A percentile compares a stretch with the other conserved stretches of the same genome.
These are phyloP conservation scores for Oceanites oceanicus DNA, from an alignment of 2,113 vertebrate genomes.

Conservation along the genomic window DNA sequence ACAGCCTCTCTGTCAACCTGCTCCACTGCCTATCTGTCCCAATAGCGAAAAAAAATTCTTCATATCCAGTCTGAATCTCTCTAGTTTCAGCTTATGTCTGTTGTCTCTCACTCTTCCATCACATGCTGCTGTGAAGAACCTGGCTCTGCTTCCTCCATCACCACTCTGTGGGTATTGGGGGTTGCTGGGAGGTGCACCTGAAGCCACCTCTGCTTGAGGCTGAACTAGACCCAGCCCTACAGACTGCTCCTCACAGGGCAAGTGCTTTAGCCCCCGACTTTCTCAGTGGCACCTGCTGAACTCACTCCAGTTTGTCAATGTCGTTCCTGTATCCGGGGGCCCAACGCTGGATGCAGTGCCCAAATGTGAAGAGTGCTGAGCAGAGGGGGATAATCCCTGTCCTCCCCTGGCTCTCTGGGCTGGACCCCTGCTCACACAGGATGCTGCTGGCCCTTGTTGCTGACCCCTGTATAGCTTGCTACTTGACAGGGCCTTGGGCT, in stretches of 20 bases:
- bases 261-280: not conserved
- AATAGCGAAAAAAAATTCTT: not conserved
- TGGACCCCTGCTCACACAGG: not conserved
- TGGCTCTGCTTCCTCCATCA: not conserved
- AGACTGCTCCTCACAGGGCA: not conserved
- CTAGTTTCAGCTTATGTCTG: not conserved
- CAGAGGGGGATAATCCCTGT: not conserved
- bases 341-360: not conserved
- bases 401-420: not conserved
- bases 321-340: not conserved
- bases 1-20: not conserved
- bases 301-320: not conserved
- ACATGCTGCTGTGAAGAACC: not conserved
- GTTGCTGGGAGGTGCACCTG: not conserved
- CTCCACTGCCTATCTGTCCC: not conserved
- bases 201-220: not conserved
- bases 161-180: not conserved
- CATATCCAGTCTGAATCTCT: not conserved
- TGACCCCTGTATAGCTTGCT: rapidly evolving
- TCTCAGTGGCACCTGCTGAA: not conserved
- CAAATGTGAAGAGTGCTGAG: not conserved
- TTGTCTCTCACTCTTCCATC: not conserved
- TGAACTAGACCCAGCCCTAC: not conserved
- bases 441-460: not conserved
- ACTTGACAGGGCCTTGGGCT: not conserved